A percentile compares a stretch with the other conserved stretches of the same genome.
phyloP scores from a whole-genome alignment of 2,888 invertebrate genomes.

The Microplitis manilae region DNA sequence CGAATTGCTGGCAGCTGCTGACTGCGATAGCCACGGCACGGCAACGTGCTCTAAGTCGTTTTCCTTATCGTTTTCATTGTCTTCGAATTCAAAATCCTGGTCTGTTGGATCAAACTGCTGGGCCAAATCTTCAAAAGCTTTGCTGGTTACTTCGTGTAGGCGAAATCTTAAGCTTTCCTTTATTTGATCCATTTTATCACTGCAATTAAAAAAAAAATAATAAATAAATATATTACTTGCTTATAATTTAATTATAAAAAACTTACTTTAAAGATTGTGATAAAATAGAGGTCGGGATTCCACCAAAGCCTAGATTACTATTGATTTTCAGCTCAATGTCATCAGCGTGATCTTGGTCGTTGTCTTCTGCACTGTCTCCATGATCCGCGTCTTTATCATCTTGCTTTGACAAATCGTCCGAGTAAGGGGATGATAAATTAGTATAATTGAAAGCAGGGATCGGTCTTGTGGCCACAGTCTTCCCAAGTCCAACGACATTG shows the following conservation, averaged over 20 bases:
- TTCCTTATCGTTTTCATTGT: constrained; percentile 56
- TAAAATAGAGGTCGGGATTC: constrained; percentile 65
- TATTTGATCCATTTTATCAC: constrained; percentile 78
- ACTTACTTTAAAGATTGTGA: constrained; percentile 66
- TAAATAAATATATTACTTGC: background rate
- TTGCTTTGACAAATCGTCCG: constrained; percentile 33
- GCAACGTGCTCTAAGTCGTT: constrained; percentile 42
- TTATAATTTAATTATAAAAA: constrained; percentile 25
- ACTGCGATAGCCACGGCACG: constrained; percentile 46
- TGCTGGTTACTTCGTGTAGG: constrained; percentile 75
- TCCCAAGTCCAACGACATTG: constrained; percentile 65
- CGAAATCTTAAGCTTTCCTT: constrained; percentile 76
- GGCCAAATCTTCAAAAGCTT: constrained; percentile 72
- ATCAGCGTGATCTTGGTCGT: constrained; percentile 41
- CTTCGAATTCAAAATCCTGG: constrained; percentile 73
- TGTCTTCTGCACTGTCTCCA: constrained; percentile 22
- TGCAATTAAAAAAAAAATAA: constrained; percentile 61
- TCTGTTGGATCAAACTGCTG: constrained; percentile 60
- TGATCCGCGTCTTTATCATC: background rate
- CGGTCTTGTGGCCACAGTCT: constrained; percentile 48
- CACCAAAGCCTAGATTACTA: constrained; percentile 57
- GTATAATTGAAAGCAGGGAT: constrained; percentile 42
- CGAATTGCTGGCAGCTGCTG: constrained; percentile 32
- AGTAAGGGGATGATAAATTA: constrained; percentile 47
- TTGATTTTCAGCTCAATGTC: constrained; percentile 48